Evolutionary conservation across 2,888 invertebrate species (phyloP).

Genomic region (Thymelicus lineola): DNA sequence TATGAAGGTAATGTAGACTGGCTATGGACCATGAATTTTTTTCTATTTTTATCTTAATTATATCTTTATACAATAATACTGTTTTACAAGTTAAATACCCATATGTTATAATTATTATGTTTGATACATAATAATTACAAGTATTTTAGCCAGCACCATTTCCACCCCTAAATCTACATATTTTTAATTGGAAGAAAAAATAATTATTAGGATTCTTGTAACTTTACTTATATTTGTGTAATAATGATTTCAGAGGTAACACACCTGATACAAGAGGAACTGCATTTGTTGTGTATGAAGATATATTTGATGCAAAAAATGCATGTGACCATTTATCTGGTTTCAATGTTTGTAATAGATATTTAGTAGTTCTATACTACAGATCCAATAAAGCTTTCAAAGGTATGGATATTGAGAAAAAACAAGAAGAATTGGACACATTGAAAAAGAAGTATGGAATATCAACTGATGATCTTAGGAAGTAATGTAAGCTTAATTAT

Average conservation of each 20-base stretch:
- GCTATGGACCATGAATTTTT: no score
- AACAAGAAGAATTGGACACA: slow-evolving; percentile 97
- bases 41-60: no score
- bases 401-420: slow-evolving; percentile 97
- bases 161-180: no score
- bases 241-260: slow-evolving; percentile 90
- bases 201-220: no score
- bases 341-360: slow-evolving; percentile 99
- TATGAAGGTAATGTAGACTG: no score
- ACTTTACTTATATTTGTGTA: background rate
- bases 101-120: no score
- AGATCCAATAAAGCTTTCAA: slow-evolving; percentile 98
- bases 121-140: no score
- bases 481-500: slow-evolving; percentile 53
- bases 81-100: no score
- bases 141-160: no score
- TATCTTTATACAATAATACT: no score
- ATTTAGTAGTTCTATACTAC: slow-evolving; percentile 99
- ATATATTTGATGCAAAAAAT: slow-evolving; percentile 99
- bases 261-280: slow-evolving; percentile 99
- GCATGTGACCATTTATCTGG: slow-evolving; percentile 99
- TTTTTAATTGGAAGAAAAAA: no score
- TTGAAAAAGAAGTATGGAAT: slow-evolving; percentile 98
- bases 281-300: slow-evolving; percentile 99
- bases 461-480: slow-evolving; percentile 81